These are phyloP conservation scores for Halocynthia roretzi DNA, from an alignment of 23 tunicate species.

Conservation along the genomic window DNA sequence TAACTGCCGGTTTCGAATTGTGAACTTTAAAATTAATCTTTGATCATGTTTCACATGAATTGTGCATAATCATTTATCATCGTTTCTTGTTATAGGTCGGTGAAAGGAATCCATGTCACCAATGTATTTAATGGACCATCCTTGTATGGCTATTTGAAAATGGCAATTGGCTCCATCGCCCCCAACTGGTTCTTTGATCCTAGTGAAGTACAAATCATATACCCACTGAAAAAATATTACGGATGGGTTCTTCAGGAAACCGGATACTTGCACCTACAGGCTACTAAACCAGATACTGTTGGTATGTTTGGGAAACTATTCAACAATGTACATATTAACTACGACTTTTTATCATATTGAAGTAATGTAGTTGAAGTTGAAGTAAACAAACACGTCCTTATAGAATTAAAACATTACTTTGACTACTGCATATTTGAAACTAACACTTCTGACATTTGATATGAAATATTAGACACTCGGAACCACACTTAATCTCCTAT, in stretches of 20 bases:
- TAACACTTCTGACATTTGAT: too few relatives aligned
- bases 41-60: neutral
- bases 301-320: conserved; percentile 40
- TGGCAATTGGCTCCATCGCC: conserved; percentile 26
- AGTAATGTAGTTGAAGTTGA: too few relatives aligned
- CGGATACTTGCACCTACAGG: conserved; percentile 81
- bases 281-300: conserved; percentile 90
- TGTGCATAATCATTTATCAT: neutral
- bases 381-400: too few relatives aligned
- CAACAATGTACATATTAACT: too few relatives aligned
- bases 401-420: too few relatives aligned
- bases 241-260: conserved; percentile 31
- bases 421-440: too few relatives aligned
- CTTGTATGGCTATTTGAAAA: conserved; percentile 7
- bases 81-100: conserved; percentile 23
- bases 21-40: neutral
- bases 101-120: conserved; percentile 72
- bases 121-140: conserved; percentile 4
- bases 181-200: conserved; percentile 42
- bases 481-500: too few relatives aligned
- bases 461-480: too few relatives aligned
- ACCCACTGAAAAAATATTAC: conserved; percentile 44
- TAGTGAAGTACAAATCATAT: conserved; percentile 15
- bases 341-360: too few relatives aligned
- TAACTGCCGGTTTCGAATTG: neutral